Evolutionary conservation across 1,140 invertebrate species (phyloP).

Genomic region (Zelostemma sp.): DNA sequence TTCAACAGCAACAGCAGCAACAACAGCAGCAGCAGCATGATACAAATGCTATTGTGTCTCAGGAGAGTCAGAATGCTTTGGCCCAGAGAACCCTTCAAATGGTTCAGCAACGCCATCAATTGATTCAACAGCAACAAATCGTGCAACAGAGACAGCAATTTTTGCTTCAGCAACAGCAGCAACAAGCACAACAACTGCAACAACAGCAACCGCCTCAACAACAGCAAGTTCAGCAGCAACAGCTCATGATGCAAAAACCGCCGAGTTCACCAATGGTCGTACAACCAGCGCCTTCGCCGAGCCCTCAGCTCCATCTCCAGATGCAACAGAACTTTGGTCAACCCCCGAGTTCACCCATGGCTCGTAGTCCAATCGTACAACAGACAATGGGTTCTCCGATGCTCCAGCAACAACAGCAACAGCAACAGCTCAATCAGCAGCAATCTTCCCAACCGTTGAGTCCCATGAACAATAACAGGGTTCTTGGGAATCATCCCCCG

Average conservation of each 20-base stretch:
- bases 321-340: slow-evolving; percentile 71
- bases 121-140: slow-evolving; percentile 66
- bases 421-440: slow-evolving; percentile 62
- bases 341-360: slow-evolving; percentile 76
- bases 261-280: slow-evolving; percentile 72
- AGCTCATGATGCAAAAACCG: slow-evolving; percentile 65
- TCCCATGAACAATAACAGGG: slow-evolving; percentile 62
- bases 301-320: slow-evolving; percentile 69
- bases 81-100: slow-evolving; percentile 60
- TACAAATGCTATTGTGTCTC: slow-evolving; percentile 36
- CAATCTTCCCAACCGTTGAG: slow-evolving; percentile 67
- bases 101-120: slow-evolving; percentile 71
- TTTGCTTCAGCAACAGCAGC: slow-evolving; percentile 66
- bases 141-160: slow-evolving; percentile 63
- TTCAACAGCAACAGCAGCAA: slow-evolving; percentile 68
- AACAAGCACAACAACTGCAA: slow-evolving; percentile 67
- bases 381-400: slow-evolving; percentile 72
- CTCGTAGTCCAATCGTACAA: slow-evolving; percentile 75
- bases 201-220: slow-evolving; percentile 57
- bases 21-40: slow-evolving; percentile 69
- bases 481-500: slow-evolving; percentile 59
- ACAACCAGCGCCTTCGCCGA: slow-evolving; percentile 71
- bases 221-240: slow-evolving; percentile 60
- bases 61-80: slow-evolving; percentile 54
- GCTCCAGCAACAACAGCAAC: slow-evolving; percentile 61